Base-by-base conservation (phyloP, 1,140 invertebrate genomes). In the Calycopis cecrops region DNA sequence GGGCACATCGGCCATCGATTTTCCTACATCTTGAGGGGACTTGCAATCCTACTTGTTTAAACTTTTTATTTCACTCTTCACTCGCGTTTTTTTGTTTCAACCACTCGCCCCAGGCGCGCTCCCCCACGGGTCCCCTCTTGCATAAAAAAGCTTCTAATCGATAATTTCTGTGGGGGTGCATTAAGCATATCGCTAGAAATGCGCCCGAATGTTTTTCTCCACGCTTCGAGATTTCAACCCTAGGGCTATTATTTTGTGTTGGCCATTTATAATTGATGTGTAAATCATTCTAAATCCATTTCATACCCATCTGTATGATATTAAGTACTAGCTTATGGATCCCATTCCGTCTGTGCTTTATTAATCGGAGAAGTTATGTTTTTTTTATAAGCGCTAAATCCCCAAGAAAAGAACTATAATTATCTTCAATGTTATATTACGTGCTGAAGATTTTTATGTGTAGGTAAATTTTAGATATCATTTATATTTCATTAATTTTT, bases 91-190 rank as follows among this genome's bases (percentile, higher is more conserved):
- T 87, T 87, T 87, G 84, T 87, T 87, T 87, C 83, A 85, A 72
- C 81, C 74, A 71, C 74, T 76, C 83, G 72, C 83, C 83, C 83
- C 70, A 75, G 68, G 61, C 55, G 56, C 55, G 59, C 63, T 72
- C 76, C 83, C 80, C 76, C 65, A 71, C 71, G 68, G 67, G 73
- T 55, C 79, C 79, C 80, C 83, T 85, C 84, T 85, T 87, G 84
- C 84, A 87, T 87, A 87, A 87, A 87, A 87, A 87, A 87, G 81
- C 80, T 80, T 81, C 81, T 87, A 87, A 87, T 87, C 84, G 84
- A 87, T 87, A 87, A 87, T 85, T 87, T 87, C 72, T 85, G 80
- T 87, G 84, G 84, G 82, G 81, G 83, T 85, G 84, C 84, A 87
- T 87, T 87, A 87, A 84, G 84, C 81, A 87, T 87, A 87, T 84